Evolutionary conservation across 2,113 vertebrate species (phyloP).

Genomic region (Pantherophis guttatus): DNA sequence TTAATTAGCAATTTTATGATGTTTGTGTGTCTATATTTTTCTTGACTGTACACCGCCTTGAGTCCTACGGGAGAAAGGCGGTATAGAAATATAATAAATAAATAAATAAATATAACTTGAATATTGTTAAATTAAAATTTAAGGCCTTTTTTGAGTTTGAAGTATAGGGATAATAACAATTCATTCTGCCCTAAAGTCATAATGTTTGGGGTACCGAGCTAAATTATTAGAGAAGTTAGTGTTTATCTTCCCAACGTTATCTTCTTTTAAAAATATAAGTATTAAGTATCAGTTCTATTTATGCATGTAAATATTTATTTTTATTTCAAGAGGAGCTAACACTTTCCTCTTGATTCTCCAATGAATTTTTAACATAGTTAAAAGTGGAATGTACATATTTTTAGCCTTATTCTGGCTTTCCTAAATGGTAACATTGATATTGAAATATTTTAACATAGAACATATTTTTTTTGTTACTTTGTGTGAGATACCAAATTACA

Average conservation of each 20-base stretch:
- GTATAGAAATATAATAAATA: too few relatives aligned
- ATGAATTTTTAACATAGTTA: not conserved
- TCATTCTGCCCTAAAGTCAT: not conserved
- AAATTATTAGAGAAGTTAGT: not conserved
- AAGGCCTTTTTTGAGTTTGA: not conserved
- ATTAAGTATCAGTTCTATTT: not conserved
- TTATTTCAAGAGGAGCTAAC: not conserved
- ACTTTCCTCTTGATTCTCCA: not conserved
- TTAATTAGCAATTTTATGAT: too few relatives aligned
- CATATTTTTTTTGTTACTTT: not conserved
- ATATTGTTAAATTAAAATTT: not conserved
- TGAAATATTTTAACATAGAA: not conserved
- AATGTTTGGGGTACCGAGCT: not conserved
- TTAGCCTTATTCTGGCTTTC: not conserved
- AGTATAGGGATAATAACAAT: not conserved
- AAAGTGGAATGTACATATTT: not conserved
- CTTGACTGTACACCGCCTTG: too few relatives aligned
- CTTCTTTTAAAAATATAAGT: not conserved
- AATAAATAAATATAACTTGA: too few relatives aligned
- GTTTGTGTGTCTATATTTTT: too few relatives aligned
- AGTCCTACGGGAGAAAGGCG: too few relatives aligned
- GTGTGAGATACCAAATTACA: not conserved
- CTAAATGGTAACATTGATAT: not conserved
- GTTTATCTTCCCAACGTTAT: not conserved
- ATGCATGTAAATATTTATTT: not conserved